phyloP scores from a whole-genome alignment of 2,797 vertebrate genomes.

The Danio kyathit region DNA sequence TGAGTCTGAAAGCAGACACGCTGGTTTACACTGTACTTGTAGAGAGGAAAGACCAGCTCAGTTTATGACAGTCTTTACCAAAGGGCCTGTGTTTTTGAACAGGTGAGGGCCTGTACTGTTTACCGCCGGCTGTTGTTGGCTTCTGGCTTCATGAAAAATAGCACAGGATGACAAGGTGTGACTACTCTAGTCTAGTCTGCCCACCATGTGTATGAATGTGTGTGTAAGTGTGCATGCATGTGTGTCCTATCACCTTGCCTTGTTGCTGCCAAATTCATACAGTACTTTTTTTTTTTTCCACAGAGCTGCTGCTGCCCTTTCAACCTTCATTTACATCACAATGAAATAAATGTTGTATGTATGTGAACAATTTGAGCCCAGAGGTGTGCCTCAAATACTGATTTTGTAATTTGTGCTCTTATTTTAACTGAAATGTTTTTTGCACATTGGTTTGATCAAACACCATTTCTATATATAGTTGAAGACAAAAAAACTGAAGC shows the following conservation, averaged over 20 bases:
- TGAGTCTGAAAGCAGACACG: slow-evolving; percentile 28
- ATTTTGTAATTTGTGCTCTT: background rate
- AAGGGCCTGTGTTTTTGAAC: slow-evolving; percentile 55
- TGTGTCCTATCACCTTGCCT: slow-evolving; percentile 28
- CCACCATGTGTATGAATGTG: slow-evolving; percentile 45
- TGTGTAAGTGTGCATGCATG: background rate
- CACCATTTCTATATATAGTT: too few species aligned
- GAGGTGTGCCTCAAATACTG: background rate
- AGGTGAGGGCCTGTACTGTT: slow-evolving; percentile 57
- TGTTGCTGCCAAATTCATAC: slow-evolving; percentile 69
- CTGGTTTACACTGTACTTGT: slow-evolving; percentile 28
- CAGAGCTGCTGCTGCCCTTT: slow-evolving; percentile 67
- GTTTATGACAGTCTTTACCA: slow-evolving; percentile 53
- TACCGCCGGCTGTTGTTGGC: slow-evolving; percentile 47
- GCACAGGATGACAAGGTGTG: slow-evolving; percentile 59
- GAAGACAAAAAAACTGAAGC: too few species aligned
- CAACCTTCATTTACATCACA: slow-evolving; percentile 84
- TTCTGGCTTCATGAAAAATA: slow-evolving; percentile 51
- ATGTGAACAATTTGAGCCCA: slow-evolving; percentile 62
- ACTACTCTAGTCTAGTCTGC: slow-evolving; percentile 41
- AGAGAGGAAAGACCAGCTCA: slow-evolving; percentile 42
- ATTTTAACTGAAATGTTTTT: background rate
- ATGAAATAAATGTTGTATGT: slow-evolving; percentile 83
- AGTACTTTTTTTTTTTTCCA: slow-evolving; percentile 8
- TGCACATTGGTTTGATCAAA: background rate